Evolutionary conservation across 2,888 invertebrate species (phyloP).

Genomic region (Sarcophaga carnaria): DNA sequence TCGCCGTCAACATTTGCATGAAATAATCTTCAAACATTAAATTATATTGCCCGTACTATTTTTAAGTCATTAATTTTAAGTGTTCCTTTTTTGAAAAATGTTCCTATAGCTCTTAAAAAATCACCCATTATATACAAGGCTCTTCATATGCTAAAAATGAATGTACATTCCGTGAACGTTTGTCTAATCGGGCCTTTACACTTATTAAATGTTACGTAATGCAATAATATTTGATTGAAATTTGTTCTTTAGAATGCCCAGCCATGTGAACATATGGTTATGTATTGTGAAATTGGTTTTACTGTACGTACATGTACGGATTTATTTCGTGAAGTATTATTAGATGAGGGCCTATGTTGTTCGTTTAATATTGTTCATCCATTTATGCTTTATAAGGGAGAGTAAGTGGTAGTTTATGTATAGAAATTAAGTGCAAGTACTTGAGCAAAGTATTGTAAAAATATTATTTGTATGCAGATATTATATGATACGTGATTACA

Average conservation of each 20-base stretch:
- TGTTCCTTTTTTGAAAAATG: too few species aligned
- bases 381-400: constrained; percentile 84
- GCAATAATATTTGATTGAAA: neutral
- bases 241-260: constrained; percentile 85
- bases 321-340: constrained; percentile 88
- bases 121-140: too few species aligned
- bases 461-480: constrained; percentile 65
- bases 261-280: constrained; percentile 87
- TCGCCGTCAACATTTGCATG: too few species aligned
- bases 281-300: constrained; percentile 86
- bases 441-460: too few species aligned
- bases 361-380: constrained; percentile 90
- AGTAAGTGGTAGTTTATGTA: constrained; percentile 76
- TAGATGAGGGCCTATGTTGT: constrained; percentile 93
- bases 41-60: too few species aligned
- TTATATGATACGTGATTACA: constrained; percentile 73
- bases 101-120: too few species aligned
- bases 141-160: too few species aligned
- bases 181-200: too few species aligned
- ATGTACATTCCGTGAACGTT: too few species aligned
- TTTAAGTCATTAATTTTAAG: too few species aligned
- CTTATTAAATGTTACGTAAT: too few species aligned
- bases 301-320: constrained; percentile 85
- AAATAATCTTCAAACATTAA: too few species aligned
- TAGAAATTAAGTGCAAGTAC: neutral